Base-by-base conservation (phyloP, 2,797 vertebrate species). In the Sandelia bainsii region DNA sequence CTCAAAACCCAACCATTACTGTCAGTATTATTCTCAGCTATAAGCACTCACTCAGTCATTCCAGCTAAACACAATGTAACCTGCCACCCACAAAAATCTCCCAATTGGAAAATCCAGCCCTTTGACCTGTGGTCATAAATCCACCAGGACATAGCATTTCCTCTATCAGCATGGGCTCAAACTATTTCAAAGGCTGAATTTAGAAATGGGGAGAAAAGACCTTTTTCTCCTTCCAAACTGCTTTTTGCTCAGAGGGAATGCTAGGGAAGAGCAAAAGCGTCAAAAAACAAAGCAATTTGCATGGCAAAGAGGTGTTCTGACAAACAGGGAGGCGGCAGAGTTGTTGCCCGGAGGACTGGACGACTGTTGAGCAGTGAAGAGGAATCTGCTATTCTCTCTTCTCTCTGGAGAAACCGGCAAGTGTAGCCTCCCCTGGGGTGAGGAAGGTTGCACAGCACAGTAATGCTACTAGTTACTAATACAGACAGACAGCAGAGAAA, bases 261-360 rank as follows among this genome's bases (percentile, higher is more conserved):
- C 66, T 72, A 57, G n/a, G 45, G 66, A 45, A 81, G 56, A 81
- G 48, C 12, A 14, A 61, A 52, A 57, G 60, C 40, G 14, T 72
- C 19, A 51, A 59, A 14, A 59, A 78, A 81, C 74, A 87, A 82
- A 83, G 80, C 79, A 74, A 90, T 85, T 88, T 87, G 88, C 83
- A 87, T 87, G 76, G 82, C 79, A 89, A 87, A 85, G 82, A 88
- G 72, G 78, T 83, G 79, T 87, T 88, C 84, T 87, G 87, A 92
- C 79, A 86, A 83, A 77, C 67, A 58, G 62, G 74, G 68, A 80
- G 75, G 75, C 59, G 46, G 66, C 54, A 0, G 72, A 81, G 77
- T 73, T 39, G 78, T 85, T 75, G 71, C 83, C 86, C 72, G 79
- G 68, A 88, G 86, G 86, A 82, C 74, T 77, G 77, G 76, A 81